phyloP scores from a whole-genome alignment of 2,888 invertebrate species.

The Nebria salina region DNA sequence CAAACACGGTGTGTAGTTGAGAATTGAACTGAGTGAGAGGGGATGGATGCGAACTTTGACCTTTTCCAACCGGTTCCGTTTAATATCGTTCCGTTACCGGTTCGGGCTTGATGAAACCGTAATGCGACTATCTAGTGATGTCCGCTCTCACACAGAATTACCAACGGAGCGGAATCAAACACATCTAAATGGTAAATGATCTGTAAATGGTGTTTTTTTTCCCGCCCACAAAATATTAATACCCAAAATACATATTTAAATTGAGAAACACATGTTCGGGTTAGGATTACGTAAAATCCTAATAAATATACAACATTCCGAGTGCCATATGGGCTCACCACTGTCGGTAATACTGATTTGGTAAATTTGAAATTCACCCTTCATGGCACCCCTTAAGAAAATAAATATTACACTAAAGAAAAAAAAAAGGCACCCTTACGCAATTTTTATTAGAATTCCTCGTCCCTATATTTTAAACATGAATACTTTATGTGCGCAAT shows the following conservation, averaged over 20 bases:
- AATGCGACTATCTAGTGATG: constrained; percentile 3
- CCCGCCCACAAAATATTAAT: too few species aligned
- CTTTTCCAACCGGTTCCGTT: constrained; percentile 5
- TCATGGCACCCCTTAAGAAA: background rate
- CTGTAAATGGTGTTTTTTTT: too few species aligned
- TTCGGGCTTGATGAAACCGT: constrained; percentile 2
- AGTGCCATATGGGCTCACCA: background rate
- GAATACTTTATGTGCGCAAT: background rate
- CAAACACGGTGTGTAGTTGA: too few species aligned
- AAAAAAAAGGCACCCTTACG: background rate
- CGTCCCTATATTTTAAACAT: too few species aligned
- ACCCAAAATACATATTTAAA: too few species aligned
- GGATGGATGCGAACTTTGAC: background rate
- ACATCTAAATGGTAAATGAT: too few species aligned
- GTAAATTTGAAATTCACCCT: background rate
- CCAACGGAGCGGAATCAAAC: too few species aligned
- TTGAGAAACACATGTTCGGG: background rate
- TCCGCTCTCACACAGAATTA: too few species aligned
- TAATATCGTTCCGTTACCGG: background rate
- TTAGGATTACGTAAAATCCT: background rate
- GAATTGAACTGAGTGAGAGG: too few species aligned
- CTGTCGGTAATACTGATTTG: background rate
- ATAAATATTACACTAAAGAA: too few species aligned
- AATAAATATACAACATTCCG: background rate
- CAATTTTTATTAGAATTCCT: background rate